phyloP scores from a whole-genome alignment of 2,797 vertebrate species.

The Megaceryle alcyon region DNA sequence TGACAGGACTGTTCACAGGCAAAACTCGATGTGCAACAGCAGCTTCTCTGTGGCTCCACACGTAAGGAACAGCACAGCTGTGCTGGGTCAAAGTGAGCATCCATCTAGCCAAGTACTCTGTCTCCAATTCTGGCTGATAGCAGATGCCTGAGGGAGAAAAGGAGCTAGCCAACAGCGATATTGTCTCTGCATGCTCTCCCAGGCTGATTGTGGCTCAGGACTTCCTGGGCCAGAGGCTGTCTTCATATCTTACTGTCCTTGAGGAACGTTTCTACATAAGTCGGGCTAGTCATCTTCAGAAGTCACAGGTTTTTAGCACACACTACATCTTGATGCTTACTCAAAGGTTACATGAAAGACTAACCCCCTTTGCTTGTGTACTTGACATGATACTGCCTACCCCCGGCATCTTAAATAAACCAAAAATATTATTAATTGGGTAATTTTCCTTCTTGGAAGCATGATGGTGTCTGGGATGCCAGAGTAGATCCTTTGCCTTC shows the following conservation, averaged over 20 bases:
- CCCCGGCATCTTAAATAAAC: background rate
- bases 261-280: background rate
- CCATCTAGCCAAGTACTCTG: background rate
- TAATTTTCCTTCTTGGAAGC: background rate
- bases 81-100: conserved; percentile 5
- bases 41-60: background rate
- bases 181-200: background rate
- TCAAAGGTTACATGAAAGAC: background rate
- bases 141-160: background rate
- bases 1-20: background rate
- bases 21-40: background rate
- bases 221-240: background rate
- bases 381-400: background rate
- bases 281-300: background rate
- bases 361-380: background rate
- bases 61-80: background rate
- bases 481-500: background rate
- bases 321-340: background rate
- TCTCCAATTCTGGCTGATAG: background rate
- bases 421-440: background rate
- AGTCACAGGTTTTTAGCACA: background rate
- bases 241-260: background rate
- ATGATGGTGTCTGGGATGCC: background rate
- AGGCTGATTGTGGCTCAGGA: background rate
- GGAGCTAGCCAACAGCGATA: background rate